phyloP scores from a whole-genome alignment of 2,797 vertebrate species.

The Cirrhinus mrigala region DNA sequence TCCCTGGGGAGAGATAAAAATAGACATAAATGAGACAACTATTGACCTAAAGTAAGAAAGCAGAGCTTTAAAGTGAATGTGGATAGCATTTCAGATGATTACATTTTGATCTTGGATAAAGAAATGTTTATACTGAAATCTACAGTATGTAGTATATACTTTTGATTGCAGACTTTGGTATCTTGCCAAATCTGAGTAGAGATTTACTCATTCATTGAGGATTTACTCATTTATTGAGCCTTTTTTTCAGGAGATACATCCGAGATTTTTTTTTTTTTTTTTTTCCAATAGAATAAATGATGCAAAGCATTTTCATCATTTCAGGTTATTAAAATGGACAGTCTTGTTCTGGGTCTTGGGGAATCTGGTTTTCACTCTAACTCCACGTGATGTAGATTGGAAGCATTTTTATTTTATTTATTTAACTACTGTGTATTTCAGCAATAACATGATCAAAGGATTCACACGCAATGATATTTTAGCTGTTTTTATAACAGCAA shows the following conservation, averaged over 20 bases:
- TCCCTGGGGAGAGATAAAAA: background rate
- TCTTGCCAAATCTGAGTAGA: background rate
- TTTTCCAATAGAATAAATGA: background rate
- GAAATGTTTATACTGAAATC: background rate
- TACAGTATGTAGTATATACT: background rate
- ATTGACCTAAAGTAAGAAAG: background rate
- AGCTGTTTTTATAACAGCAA: conserved; percentile 8
- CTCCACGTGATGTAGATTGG: background rate
- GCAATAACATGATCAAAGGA: background rate
- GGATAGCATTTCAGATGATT: background rate
- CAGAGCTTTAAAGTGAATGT: background rate
- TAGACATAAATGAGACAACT: background rate
- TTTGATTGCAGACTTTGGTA: background rate
- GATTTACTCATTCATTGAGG: background rate
- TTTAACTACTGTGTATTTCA: background rate
- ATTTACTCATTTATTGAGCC: background rate
- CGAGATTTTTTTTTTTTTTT: background rate
- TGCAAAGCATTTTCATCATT: background rate
- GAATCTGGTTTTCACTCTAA: background rate
- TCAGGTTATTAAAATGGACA: background rate
- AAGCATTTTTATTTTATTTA: background rate
- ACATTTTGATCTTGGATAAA: background rate
- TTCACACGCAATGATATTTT: background rate
- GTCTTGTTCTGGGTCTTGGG: background rate
- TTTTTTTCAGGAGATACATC: background rate